Evolutionary conservation across 1,140 invertebrate genomes (phyloP).

Genomic region (Drosophila pseudoobscura): DNA sequence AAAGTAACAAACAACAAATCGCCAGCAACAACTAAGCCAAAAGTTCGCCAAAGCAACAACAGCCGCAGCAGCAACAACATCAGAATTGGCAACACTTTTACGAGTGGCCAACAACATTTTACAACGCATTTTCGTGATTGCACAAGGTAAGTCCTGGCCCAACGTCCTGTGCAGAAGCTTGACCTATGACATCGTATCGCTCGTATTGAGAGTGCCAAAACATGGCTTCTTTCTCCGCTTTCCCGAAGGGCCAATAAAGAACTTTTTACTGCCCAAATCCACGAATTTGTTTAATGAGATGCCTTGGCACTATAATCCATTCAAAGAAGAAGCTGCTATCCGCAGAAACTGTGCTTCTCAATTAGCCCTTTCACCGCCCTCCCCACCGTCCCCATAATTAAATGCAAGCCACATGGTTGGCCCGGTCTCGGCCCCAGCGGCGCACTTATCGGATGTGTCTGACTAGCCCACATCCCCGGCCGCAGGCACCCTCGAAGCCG

Average conservation of each 20-base stretch:
- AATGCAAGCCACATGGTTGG: slow-evolving; percentile 50
- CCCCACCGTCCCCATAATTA: slow-evolving; percentile 36
- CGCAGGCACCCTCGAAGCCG: not conserved
- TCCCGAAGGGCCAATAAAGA: too few species aligned
- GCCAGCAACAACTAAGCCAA: slow-evolving; percentile 45
- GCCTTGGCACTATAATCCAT: not conserved
- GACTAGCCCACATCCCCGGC: slow-evolving; percentile 27
- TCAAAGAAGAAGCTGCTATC: not conserved
- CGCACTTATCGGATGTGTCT: not conserved
- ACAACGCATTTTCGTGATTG: slow-evolving; percentile 79
- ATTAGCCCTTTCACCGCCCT: slow-evolving; percentile 19
- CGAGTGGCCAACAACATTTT: slow-evolving; percentile 74
- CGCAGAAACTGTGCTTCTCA: slow-evolving; percentile 29
- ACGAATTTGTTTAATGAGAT: too few species aligned
- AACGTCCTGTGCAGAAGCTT: slow-evolving; percentile 2
- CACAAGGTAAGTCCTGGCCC: slow-evolving; percentile 61
- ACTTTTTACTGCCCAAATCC: too few species aligned
- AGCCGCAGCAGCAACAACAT: slow-evolving; percentile 34
- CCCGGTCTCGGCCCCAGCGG: slow-evolving; percentile 2
- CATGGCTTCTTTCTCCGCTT: too few species aligned
- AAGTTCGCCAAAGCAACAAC: slow-evolving; percentile 42
- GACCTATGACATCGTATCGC: too few species aligned
- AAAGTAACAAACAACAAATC: slow-evolving; percentile 57
- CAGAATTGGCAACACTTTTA: slow-evolving; percentile 71
- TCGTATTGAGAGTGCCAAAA: too few species aligned